Base-by-base conservation (phyloP, 2,888 invertebrate species). In the Lutraria lutraria region DNA sequence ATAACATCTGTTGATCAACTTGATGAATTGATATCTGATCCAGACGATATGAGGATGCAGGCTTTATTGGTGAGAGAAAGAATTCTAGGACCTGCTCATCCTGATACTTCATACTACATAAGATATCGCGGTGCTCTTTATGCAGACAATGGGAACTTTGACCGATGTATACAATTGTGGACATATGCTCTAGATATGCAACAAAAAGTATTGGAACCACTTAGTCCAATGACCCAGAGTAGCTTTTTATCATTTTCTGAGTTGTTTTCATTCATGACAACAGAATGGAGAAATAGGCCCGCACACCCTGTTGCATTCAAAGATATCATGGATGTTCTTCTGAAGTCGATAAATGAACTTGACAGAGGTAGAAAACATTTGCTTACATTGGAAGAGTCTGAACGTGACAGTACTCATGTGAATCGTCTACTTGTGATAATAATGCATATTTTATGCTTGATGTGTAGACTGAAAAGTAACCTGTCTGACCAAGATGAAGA, bases 131-230 rank as follows among this genome's bases (percentile, higher is more conserved):
- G 98, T 90, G 98, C 98, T 0, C 98, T 99, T 92, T 99, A 99
- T 97, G 99, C 99, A 0, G 99, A 99, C 97, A 95, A 95, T 92
- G 98, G 99, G 3, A 98, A 99, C 95, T 99, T 99, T 97, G 97
- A 98, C 87, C 95, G 97, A 25, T 99, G 99, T 97, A 98, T 99
- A 92, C 98, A 98, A 95, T 97, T 99, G 92, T 99, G 99, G 99
- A 98, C 98, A 97, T 99, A 99, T 97, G 99, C 99, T 53, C 97
- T 99, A 76, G 99, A 99, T 96, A 99, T 99, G 98, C 99, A 99
- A 94, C 98, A 99, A 96, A 98, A 98, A 92, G 98, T 99, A 97
- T 97, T 99, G 93, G 98, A 99, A 94, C 98, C 99, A 31, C 97
- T 99, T 84, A 98, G 98, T 96, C 98, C 98, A 52, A 98, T 99